Percentiles rank a stretch among this genome's conserved stretches.
These are phyloP conservation scores for Leucoma salicis DNA, from an alignment of 2,888 invertebrate genomes.

Conservation along the genomic window DNA sequence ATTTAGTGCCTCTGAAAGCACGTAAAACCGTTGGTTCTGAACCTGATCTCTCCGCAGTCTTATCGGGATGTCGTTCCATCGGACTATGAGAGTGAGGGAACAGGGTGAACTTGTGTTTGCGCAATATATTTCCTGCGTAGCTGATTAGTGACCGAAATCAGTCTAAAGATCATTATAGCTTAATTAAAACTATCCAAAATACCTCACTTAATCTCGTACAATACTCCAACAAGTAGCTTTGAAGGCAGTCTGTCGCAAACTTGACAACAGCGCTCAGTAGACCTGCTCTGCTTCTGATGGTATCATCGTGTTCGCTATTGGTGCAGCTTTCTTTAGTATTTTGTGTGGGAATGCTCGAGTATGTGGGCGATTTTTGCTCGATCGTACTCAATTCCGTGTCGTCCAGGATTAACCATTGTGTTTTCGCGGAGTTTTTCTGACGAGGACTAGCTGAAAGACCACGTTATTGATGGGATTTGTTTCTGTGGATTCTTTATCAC, in stretches of 20 bases:
- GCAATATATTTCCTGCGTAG: too few species aligned
- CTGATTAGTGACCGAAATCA: too few species aligned
- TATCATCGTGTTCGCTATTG: constrained; percentile 36
- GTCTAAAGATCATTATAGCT: too few species aligned
- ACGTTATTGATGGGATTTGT: too few species aligned
- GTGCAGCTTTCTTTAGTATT: constrained; percentile 13
- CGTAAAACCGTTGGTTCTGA: too few species aligned
- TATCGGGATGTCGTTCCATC: too few species aligned
- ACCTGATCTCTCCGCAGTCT: too few species aligned
- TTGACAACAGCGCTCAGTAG: constrained; percentile 63
- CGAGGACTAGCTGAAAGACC: constrained; percentile 52
- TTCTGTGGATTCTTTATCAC: too few species aligned
- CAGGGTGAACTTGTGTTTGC: too few species aligned
- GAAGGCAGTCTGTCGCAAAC: constrained; percentile 71
- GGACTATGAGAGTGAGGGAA: too few species aligned
- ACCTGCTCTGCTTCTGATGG: constrained; percentile 54
- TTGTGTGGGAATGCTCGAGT: constrained; percentile 8
- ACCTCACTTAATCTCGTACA: constrained; percentile 80
- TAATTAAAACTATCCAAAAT: too few species aligned
- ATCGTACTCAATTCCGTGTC: constrained; percentile 41
- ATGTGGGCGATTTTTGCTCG: constrained; percentile 29
- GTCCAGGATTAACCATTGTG: constrained; percentile 62
- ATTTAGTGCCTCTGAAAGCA: too few species aligned
- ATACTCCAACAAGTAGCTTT: constrained; percentile 74
- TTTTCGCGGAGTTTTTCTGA: constrained; percentile 57